Evolutionary conservation across 2,888 invertebrate species (phyloP).

Genomic region (Omphaloscelis lunosa): DNA sequence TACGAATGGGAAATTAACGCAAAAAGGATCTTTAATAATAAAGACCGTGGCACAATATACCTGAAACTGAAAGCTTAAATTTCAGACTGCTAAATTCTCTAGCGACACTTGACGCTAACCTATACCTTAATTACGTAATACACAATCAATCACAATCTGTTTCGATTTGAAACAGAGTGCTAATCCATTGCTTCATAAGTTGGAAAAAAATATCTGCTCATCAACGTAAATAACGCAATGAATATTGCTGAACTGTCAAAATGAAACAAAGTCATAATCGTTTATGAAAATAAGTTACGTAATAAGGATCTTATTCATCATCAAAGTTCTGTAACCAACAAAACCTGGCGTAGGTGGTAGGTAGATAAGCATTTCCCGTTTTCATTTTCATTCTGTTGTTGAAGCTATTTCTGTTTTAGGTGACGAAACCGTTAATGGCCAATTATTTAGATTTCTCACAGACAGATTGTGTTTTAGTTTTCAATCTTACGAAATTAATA

Average conservation of each 20-base stretch:
- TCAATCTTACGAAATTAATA: constrained; percentile 52
- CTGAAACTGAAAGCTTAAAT: neutral
- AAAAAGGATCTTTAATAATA: neutral
- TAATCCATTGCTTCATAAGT: no score
- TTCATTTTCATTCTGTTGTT: constrained; percentile 1
- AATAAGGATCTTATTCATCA: neutral
- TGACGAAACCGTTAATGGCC: constrained; percentile 50
- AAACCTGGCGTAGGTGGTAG: neutral
- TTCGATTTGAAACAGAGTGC: no score
- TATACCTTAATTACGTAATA: no score
- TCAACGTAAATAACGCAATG: no score
- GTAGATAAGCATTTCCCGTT: neutral
- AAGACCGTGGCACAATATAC: neutral
- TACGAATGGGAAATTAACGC: constrained; percentile 41
- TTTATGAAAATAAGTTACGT: no score
- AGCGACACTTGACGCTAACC: neutral
- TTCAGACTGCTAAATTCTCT: neutral
- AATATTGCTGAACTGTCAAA: no score
- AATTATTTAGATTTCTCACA: constrained; percentile 43
- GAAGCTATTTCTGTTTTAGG: constrained; percentile 38
- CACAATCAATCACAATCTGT: no score
- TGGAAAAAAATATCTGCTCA: no score
- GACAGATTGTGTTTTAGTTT: constrained; percentile 44
- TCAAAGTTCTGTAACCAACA: constrained; percentile 6
- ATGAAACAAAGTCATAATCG: no score